A percentile compares a stretch with the other conserved stretches of the same genome.
These are phyloP conservation scores for Zeuzera pyrina DNA, from an alignment of 2,888 invertebrate species.

Conservation along the genomic window DNA sequence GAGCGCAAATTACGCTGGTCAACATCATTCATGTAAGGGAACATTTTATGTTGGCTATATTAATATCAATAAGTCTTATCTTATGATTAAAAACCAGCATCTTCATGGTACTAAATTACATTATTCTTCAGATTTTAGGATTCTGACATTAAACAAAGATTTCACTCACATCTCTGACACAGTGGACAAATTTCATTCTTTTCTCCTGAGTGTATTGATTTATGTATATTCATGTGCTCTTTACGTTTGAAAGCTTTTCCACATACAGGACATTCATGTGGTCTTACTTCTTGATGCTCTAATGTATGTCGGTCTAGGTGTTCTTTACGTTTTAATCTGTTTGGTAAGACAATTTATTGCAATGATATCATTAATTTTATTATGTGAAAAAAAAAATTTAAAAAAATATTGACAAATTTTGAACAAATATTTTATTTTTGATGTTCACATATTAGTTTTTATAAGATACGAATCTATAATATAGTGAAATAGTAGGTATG, in stretches of 20 bases:
- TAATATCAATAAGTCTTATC: neutral
- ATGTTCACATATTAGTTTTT: too few species aligned
- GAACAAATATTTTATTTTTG: too few species aligned
- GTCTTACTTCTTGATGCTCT: conserved; percentile 83
- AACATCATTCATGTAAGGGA: too few species aligned
- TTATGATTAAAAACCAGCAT: too few species aligned
- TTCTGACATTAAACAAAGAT: too few species aligned
- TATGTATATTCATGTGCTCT: conserved; percentile 86
- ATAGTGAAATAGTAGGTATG: too few species aligned
- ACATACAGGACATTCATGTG: conserved; percentile 82
- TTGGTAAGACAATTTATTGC: neutral
- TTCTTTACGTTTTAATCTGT: conserved; percentile 81
- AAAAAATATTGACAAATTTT: neutral
- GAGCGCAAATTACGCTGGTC: too few species aligned
- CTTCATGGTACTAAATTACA: too few species aligned
- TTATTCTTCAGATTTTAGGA: too few species aligned
- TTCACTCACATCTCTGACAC: conserved; percentile 76
- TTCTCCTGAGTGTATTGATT: conserved; percentile 84
- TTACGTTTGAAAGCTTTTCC: conserved; percentile 86
- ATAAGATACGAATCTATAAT: too few species aligned
- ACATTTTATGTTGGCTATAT: neutral
- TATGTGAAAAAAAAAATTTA: too few species aligned
- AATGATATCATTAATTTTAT: too few species aligned
- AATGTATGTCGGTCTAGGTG: conserved; percentile 83
- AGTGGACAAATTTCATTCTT: conserved; percentile 82